Evolutionary conservation across 1,140 invertebrate genomes (phyloP).

Genomic region (Chionoecetes opilio): DNA sequence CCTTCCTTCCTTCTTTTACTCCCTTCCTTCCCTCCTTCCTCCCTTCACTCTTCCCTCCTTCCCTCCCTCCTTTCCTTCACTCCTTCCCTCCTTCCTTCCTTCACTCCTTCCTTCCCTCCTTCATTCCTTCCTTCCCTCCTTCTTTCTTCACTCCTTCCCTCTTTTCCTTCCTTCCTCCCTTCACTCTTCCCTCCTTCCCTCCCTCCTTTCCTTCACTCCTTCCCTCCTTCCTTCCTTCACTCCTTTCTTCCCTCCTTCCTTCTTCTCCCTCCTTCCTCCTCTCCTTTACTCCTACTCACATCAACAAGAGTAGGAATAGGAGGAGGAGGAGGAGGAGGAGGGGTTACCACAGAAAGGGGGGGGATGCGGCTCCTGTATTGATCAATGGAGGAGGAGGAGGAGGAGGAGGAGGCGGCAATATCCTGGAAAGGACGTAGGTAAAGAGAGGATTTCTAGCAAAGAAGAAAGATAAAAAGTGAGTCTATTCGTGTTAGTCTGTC

Average conservation of each 20-base stretch:
- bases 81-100: too few species aligned
- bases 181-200: neutral
- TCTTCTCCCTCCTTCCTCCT: neutral
- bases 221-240: neutral
- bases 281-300: neutral
- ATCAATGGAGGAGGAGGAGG: slow-evolving; percentile 17
- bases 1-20: too few species aligned
- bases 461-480: neutral
- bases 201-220: neutral
- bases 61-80: too few species aligned
- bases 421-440: neutral
- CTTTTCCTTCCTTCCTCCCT: too few species aligned
- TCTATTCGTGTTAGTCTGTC: neutral
- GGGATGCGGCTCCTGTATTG: neutral
- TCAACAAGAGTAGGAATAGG: neutral
- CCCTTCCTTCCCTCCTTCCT: too few species aligned
- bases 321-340: neutral
- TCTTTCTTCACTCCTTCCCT: too few species aligned
- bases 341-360: neutral
- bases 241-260: neutral
- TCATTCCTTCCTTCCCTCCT: too few species aligned
- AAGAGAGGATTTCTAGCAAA: neutral
- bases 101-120: too few species aligned
- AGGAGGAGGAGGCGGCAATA: slow-evolving; percentile 3
- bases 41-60: too few species aligned